phyloP scores from a whole-genome alignment of 2,113 vertebrate genomes.

The Esox niger region DNA sequence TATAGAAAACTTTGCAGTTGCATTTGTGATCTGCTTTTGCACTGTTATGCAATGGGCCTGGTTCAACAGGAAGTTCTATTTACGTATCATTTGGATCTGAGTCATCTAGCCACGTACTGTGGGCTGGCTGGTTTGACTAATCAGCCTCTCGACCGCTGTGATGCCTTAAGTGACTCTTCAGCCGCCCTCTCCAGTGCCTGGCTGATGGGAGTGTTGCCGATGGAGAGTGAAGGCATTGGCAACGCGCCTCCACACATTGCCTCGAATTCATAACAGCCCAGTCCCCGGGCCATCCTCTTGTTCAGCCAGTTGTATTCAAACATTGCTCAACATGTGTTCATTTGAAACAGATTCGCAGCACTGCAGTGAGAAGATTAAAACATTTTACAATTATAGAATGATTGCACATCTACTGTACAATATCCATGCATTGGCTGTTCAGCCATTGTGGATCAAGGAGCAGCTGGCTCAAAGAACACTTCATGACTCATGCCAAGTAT shows the following conservation, averaged over 20 bases:
- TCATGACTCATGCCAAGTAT: no score
- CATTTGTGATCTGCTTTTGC: background rate
- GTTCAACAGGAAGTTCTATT: background rate
- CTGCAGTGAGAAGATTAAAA: background rate
- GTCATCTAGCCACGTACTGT: slow-evolving; percentile 1
- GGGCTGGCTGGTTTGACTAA: background rate
- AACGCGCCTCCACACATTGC: background rate
- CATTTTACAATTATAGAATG: background rate
- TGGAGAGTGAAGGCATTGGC: background rate
- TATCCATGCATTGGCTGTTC: background rate
- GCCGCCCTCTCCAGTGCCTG: background rate
- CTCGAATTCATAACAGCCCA: background rate
- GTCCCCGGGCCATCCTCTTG: background rate
- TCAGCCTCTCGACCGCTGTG: no score
- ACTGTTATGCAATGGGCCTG: background rate
- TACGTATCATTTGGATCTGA: background rate
- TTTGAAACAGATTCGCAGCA: background rate
- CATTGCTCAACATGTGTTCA: background rate
- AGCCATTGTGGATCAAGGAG: background rate
- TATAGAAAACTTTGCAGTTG: background rate
- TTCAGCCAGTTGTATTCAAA: background rate
- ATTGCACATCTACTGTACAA: background rate
- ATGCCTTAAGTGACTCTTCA: background rate
- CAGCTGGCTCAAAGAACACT: no score
- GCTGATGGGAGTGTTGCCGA: background rate